phyloP scores from a whole-genome alignment of 2,888 invertebrate genomes.

The Dilophus febrilis region DNA sequence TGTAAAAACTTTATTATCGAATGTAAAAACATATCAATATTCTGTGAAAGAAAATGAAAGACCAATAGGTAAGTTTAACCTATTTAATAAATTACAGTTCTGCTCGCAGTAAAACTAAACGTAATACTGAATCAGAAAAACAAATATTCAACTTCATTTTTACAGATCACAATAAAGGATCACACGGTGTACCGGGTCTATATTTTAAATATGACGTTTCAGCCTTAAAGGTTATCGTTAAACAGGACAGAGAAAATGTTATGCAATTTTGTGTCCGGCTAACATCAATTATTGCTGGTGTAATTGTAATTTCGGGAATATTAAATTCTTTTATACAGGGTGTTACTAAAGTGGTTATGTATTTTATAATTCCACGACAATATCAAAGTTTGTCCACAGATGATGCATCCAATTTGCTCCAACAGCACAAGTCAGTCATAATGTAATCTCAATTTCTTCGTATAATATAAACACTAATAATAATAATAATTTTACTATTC shows the following conservation, averaged over 20 bases:
- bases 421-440: too few species aligned
- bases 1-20: constrained; percentile 59
- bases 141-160: not conserved
- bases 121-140: not conserved
- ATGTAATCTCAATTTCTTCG: too few species aligned
- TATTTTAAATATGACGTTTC: constrained; percentile 92
- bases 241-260: constrained; percentile 58
- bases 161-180: constrained; percentile 46
- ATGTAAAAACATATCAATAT: constrained; percentile 76
- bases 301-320: constrained; percentile 65
- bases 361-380: too few species aligned
- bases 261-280: constrained; percentile 70
- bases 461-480: too few species aligned
- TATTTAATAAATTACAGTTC: not conserved
- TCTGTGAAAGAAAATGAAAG: constrained; percentile 81
- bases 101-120: too few species aligned
- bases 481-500: too few species aligned
- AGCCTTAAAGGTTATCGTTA: constrained; percentile 69
- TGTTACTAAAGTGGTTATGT: too few species aligned
- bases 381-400: too few species aligned
- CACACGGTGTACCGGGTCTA: constrained; percentile 86
- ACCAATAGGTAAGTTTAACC: constrained; percentile 42
- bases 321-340: too few species aligned
- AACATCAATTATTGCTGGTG: constrained; percentile 83
- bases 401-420: too few species aligned